These are phyloP conservation scores for Formicarius rufipectus DNA, from an alignment of 2,113 vertebrate genomes.

Conservation along the genomic window DNA sequence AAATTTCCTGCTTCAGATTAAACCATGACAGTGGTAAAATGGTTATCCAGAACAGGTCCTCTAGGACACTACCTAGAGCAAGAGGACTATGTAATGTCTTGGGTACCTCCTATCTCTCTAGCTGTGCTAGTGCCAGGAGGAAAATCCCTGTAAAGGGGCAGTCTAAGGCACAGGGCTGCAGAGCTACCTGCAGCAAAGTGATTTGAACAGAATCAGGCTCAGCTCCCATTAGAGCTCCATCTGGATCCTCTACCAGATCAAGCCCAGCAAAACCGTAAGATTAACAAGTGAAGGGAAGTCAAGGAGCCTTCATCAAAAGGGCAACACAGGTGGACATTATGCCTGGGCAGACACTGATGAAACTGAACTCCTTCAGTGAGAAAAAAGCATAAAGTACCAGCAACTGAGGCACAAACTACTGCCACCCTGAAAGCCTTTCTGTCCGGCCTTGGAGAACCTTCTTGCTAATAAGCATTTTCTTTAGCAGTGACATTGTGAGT, in stretches of 20 bases:
- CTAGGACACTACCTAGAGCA: not conserved
- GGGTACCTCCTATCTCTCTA: not conserved
- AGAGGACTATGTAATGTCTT: not conserved
- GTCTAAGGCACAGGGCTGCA: not conserved
- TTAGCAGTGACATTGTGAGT: not conserved
- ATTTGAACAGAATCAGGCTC: not conserved
- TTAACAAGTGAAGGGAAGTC: not conserved
- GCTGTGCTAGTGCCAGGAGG: not conserved
- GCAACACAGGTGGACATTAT: not conserved
- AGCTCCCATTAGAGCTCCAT: not conserved
- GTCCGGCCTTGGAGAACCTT: not conserved
- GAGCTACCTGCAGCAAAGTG: not conserved
- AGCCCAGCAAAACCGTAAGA: not conserved
- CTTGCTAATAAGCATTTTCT: not conserved
- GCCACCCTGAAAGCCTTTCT: not conserved
- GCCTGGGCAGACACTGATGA: not conserved
- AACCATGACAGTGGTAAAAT: not conserved
- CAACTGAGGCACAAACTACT: not conserved
- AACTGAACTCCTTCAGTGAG: not conserved
- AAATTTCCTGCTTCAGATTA: not conserved
- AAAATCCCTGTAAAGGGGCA: not conserved
- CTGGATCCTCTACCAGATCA: not conserved
- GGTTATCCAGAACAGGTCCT: not conserved
- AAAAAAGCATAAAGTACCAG: not conserved
- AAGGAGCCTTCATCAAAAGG: not conserved